These are phyloP conservation scores for Narcine bancroftii DNA, from an alignment of 2,113 vertebrate species.

Conservation along the genomic window DNA sequence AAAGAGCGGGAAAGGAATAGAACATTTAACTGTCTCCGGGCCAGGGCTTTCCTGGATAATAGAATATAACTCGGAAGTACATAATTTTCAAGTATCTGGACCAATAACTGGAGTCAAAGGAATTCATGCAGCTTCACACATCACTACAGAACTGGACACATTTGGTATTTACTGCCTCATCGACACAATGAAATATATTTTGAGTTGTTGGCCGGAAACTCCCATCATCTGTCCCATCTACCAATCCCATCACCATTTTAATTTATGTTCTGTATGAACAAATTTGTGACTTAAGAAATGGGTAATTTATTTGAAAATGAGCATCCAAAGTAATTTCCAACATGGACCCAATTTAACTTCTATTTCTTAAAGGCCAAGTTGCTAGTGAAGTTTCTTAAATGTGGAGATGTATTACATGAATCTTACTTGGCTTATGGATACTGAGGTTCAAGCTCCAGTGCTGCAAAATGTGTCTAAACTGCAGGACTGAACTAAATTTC, in stretches of 20 bases:
- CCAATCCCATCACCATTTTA: background rate
- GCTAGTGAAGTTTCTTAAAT: background rate
- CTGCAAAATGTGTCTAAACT: background rate
- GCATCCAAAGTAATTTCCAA: background rate
- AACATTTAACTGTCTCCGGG: conserved; percentile 43
- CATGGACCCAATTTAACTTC: background rate
- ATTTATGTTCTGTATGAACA: background rate
- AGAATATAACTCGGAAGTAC: background rate
- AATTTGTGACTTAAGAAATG: conserved; percentile 11
- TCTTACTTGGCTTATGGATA: background rate
- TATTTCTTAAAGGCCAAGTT: background rate
- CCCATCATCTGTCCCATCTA: background rate
- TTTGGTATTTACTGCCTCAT: background rate
- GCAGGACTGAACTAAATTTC: background rate
- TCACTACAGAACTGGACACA: background rate
- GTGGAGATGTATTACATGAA: background rate
- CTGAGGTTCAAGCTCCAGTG: background rate
- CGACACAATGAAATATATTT: background rate
- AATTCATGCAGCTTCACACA: background rate
- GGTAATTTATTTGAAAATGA: background rate
- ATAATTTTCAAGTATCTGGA: background rate
- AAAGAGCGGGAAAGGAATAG: conserved; percentile 40
- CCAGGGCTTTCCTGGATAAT: background rate
- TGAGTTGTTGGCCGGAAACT: background rate
- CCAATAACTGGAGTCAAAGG: too few species aligned